A percentile compares a stretch with the other conserved stretches of the same genome.
Conservation (phyloP, 1,140 invertebrate species). For the Macrosteles quadrilineatus region DNA sequence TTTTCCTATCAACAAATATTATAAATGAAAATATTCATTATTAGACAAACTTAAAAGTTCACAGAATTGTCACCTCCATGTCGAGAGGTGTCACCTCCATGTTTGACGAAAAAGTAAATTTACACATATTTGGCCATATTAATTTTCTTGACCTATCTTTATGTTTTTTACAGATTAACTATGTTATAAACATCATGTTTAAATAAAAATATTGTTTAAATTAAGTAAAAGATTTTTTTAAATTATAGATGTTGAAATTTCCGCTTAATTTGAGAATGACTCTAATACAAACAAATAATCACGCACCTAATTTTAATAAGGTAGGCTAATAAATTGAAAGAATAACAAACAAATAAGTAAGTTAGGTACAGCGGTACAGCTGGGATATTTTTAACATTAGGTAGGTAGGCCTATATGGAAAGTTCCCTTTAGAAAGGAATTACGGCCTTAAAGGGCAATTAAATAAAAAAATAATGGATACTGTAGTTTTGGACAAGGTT, state of each 20-base stretch:
- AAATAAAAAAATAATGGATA: no score
- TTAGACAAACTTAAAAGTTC: not conserved
- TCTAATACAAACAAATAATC: no score
- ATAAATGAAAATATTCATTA: not conserved
- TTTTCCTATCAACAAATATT: not conserved
- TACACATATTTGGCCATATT: not conserved
- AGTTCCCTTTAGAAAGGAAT: no score
- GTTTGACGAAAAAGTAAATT: constrained; percentile 15
- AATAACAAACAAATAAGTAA: no score
- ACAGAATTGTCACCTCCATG: not conserved
- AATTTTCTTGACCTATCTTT: constrained; percentile 13
- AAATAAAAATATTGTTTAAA: not conserved
- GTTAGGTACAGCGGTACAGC: no score
- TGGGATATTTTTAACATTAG: no score
- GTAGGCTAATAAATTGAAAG: no score
- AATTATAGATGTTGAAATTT: not conserved
- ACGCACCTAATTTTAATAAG: no score
- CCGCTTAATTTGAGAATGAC: constrained; percentile 24
- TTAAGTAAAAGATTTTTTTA: not conserved
- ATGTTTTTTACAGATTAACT: not conserved
- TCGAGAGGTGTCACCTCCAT: not conserved
- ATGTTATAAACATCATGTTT: not conserved
- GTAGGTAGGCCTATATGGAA: no score
- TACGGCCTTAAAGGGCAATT: no score
- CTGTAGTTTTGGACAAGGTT: no score